Evolutionary conservation across 2,113 vertebrate genomes (phyloP), one percentile per base, ranked within the genome.

Genomic region (Pantherophis guttatus): DNA sequence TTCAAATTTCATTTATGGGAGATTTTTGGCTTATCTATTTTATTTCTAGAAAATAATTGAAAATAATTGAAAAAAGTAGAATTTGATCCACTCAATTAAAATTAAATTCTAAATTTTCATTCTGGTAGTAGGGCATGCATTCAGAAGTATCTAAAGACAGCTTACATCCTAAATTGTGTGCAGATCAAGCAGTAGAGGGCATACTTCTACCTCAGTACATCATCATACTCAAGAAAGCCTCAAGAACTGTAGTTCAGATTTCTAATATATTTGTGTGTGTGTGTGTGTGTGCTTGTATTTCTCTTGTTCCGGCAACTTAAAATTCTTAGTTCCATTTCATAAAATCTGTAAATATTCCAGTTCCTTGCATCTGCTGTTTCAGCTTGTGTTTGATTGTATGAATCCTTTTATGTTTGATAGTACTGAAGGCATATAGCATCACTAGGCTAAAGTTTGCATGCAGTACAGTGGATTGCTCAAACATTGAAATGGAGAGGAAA

Each of bases 171-270:
- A 33, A 50, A 13, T n/a, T 15, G 44, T 87, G 54, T 24, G 19
- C 6, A 55, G 19, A 65, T 89, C 33, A 91, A 75, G 90, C 96
- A 44, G 88, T 59, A 96, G 96, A 75, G 93, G 96, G 95, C 91
- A 88, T 50, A 93, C 8, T n/a, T 89, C 62, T 50, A 62, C 50
- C 33, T 86, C 24, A 9, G 26, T n/a, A 53, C 29, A 19, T 3
- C 58, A 87, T 87, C 24, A 58, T 33, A 1, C 50, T 55, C 15
- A 7, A 21, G 8, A 24, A 23, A 55, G 10, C 54, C 39, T 29
- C 33, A 19, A 33, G 29, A 89, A 24, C 59, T 57, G 26, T 75
- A 12, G 75, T 44, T 88, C 8, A 59, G 10, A 9, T 26, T 87
- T 52, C 11, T 33, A 75, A 75, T 93, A 48, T 55, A 44, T 48